Evolutionary conservation across 2,888 invertebrate species (phyloP).

Genomic region (Cheilosia scutellata): DNA sequence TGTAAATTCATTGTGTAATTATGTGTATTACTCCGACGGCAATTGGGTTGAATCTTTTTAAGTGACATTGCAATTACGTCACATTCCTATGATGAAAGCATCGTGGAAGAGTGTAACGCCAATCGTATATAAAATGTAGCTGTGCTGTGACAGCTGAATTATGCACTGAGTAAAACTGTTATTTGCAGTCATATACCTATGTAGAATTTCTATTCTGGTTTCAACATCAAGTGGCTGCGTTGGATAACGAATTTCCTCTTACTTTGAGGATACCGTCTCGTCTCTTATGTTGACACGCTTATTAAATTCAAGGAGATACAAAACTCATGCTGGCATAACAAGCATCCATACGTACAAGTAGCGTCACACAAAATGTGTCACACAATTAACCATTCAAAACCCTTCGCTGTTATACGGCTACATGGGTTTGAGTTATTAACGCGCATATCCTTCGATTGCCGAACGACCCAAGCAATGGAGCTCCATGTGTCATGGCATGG

Average conservation of each 20-base stretch:
- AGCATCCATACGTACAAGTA: conserved; percentile 12
- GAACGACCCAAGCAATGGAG: conserved; percentile 12
- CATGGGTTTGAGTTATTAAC: conserved; percentile 51
- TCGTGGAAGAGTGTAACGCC: background rate
- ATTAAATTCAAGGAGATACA: conserved; percentile 58
- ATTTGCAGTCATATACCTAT: conserved; percentile 27
- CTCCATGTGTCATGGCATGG: conserved; percentile 18
- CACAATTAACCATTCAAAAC: conserved; percentile 71
- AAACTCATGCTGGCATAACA: background rate
- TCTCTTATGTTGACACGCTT: conserved; percentile 57
- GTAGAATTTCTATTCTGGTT: conserved; percentile 12
- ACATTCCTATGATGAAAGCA: conserved; percentile 7
- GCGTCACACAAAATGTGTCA: conserved; percentile 51
- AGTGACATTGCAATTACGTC: conserved; percentile 32
- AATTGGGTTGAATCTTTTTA: conserved; percentile 37
- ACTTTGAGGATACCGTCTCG: conserved; percentile 35
- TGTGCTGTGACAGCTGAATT: conserved; percentile 20
- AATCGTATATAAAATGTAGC: conserved; percentile 12
- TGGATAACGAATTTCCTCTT: conserved; percentile 40
- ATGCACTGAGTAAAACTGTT: conserved; percentile 45
- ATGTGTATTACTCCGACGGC: conserved; percentile 7
- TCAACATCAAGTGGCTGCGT: conserved; percentile 44
- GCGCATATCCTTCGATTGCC: conserved; percentile 29
- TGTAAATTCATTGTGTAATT: conserved; percentile 2
- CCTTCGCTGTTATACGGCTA: conserved; percentile 57